Conservation (phyloP, 2,113 vertebrate species). For the Himantopus leucocephalus region DNA sequence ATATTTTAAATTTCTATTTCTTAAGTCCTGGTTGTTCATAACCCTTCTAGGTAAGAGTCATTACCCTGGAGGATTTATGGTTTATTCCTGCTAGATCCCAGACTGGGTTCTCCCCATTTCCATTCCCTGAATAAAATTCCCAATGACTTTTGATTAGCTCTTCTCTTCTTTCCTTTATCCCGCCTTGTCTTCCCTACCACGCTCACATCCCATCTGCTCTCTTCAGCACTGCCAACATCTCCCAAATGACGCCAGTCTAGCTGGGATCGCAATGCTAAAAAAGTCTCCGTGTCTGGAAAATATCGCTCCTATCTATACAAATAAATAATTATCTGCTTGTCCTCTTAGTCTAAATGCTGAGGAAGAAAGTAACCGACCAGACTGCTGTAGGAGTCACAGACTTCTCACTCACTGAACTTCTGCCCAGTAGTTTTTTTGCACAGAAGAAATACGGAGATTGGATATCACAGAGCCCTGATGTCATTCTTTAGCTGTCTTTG, state of each 20-base stretch:
- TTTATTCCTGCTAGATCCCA: background rate
- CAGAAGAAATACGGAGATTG: background rate
- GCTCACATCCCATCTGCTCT: background rate
- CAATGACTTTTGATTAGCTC: background rate
- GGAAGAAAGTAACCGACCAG: background rate
- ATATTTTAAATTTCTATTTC: background rate
- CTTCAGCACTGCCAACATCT: background rate
- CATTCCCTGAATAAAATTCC: background rate
- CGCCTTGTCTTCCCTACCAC: background rate
- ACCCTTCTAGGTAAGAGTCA: background rate
- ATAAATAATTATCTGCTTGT: background rate
- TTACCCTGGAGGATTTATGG: background rate
- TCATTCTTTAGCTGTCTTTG: background rate
- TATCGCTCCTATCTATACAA: background rate
- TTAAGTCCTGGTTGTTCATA: background rate
- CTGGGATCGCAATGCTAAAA: background rate
- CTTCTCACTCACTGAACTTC: background rate
- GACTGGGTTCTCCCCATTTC: background rate
- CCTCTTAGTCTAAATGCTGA: background rate
- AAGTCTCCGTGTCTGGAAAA: background rate
- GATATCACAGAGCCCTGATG: background rate
- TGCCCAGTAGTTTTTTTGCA: background rate
- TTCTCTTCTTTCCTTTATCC: background rate
- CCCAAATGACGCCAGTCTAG: background rate
- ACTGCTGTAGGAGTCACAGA: background rate